Evolutionary conservation across 2,113 vertebrate species (phyloP).

Genomic region (Mirza zaza): DNA sequence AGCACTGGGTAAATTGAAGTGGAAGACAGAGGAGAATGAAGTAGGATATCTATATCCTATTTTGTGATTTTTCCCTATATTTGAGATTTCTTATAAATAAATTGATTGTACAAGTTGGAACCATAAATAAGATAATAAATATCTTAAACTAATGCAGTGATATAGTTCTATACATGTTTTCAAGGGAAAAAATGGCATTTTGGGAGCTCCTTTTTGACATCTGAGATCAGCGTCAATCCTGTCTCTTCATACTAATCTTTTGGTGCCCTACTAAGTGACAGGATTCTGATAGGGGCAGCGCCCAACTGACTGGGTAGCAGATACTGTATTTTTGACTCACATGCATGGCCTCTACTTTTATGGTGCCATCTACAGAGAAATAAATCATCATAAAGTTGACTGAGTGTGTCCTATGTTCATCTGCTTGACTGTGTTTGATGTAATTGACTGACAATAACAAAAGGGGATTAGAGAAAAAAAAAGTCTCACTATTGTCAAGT

Average conservation of each 20-base stretch:
- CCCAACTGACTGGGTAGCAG: neutral
- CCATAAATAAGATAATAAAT: neutral
- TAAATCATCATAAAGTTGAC: conserved; percentile 67
- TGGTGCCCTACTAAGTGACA: neutral
- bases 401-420: conserved; percentile 57
- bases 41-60: neutral
- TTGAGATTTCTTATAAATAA: conserved; percentile 6
- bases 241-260: neutral
- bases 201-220: neutral
- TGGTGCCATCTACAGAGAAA: conserved; percentile 41
- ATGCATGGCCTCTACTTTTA: conserved; percentile 43
- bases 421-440: conserved; percentile 39
- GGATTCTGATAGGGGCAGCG: neutral
- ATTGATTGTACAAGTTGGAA: neutral
- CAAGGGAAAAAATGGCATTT: neutral
- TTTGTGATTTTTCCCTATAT: neutral
- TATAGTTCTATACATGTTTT: neutral
- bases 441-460: conserved; percentile 49
- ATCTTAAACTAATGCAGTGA: neutral
- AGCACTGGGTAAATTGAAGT: neutral
- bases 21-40: neutral
- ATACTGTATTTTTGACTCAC: neutral
- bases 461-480: neutral
- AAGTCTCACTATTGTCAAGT: neutral
- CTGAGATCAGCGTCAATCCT: neutral